A percentile compares a stretch with the other conserved stretches of the same genome.
Evolutionary conservation across 2,888 invertebrate species (phyloP).

Genomic region (Sabellastarte sp.): DNA sequence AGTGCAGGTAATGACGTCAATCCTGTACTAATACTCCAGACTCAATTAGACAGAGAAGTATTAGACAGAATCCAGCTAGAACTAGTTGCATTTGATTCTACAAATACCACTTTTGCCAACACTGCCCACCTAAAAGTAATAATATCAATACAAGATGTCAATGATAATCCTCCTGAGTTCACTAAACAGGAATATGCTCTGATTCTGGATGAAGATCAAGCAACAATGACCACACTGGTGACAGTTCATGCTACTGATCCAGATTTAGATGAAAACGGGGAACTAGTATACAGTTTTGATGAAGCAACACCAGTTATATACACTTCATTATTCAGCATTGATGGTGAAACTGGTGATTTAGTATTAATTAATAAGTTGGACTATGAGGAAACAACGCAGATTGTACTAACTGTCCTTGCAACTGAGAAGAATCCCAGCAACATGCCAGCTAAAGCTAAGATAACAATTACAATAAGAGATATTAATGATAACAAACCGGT

Average conservation of each 20-base stretch:
- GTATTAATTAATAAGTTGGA: neutral
- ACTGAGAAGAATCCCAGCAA: neutral
- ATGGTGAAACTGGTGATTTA: neutral
- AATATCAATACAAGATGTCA: neutral
- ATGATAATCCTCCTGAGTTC: neutral
- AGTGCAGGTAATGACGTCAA: neutral
- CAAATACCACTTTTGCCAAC: neutral
- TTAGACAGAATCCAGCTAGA: neutral
- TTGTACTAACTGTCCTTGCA: neutral
- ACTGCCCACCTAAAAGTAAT: neutral
- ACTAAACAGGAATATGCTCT: neutral
- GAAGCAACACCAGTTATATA: neutral
- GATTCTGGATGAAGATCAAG: neutral
- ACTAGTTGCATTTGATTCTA: neutral
- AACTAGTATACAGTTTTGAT: neutral
- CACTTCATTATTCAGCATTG: neutral
- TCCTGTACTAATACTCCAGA: neutral
- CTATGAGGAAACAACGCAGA: neutral
- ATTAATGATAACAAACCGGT: neutral
- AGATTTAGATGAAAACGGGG: neutral
- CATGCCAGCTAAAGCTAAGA: neutral
- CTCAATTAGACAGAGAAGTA: neutral
- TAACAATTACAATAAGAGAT: neutral
- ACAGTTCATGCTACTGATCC: neutral
- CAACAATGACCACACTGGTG: neutral